Evolutionary conservation across 2,797 vertebrate species (phyloP), one percentile per base, ranked within the genome.

Genomic region (Cossypha heuglini): DNA sequence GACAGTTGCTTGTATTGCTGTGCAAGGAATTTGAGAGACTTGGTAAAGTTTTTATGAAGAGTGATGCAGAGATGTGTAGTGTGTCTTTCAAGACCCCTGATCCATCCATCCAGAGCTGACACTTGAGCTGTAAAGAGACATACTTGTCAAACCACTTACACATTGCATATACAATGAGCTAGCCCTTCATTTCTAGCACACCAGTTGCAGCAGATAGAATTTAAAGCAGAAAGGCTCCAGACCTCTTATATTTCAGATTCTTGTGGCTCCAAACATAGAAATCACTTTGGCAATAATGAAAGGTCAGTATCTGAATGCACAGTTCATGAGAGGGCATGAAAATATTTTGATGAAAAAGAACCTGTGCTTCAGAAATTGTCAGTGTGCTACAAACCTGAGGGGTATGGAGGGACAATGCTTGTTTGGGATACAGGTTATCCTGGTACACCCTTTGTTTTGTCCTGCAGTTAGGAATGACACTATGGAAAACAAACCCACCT

Each of bases 1-100:
- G 89, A 82, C 79, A 45, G 69, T 82, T 87, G 77, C 87, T 69
- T 94, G 63, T 74, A 59, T 33, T 96, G 92, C 96, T 97, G 95
- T 93, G 95, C 95, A 93, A 97, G 93, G 94, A 92, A 96, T 96
- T 97, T 93, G 82, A 96, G 96, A 51, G 17, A 85, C 82, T 94
- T 85, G 78, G 62, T 82, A 4, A 96, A 96, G 96, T 96, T 96
- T 96, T 91, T 85, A 74, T 21, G 35, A 81, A 91, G 52, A 61
- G 78, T 71, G 96, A 85, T 90, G 86, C 85, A 68, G 93, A 93
- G 91, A 66, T 18, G 74, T 58, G 85, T 48, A 61, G 71, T 5
- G 5, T 58, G 64, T 71, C 93, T 94, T 96, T 86, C 94, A 95
- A 96, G 93, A 95, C 66, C 93, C 90, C 69, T 35, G 69, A 68